These are phyloP conservation scores for Cynaeus angustus DNA, from an alignment of 2,888 invertebrate species.

Conservation along the genomic window DNA sequence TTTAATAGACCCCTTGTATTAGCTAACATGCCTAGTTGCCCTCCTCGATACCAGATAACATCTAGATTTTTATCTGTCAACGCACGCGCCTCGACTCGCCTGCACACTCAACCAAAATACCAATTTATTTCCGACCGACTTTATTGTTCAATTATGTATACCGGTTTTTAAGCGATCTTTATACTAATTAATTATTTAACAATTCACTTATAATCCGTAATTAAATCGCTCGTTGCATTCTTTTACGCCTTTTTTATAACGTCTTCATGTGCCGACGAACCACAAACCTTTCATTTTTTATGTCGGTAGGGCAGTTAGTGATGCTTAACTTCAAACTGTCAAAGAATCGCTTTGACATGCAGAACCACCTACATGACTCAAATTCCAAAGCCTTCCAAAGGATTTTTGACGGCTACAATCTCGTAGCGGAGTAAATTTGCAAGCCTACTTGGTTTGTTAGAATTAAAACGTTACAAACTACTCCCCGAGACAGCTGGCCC, in stretches of 20 bases:
- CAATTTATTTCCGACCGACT: slow-evolving; percentile 35
- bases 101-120: slow-evolving; percentile 51
- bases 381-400: too few relatives aligned
- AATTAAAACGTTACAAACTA: slow-evolving; percentile 11
- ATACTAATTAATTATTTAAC: slow-evolving; percentile 34
- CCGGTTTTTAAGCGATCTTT: slow-evolving; percentile 25
- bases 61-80: slow-evolving; percentile 61
- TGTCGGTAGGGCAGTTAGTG: too few relatives aligned
- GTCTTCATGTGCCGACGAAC: background rate
- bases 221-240: slow-evolving; percentile 20
- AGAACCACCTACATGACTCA: too few relatives aligned
- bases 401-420: too few relatives aligned
- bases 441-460: background rate
- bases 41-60: slow-evolving; percentile 65
- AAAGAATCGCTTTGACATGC: too few relatives aligned
- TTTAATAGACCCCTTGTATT: slow-evolving; percentile 71
- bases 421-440: too few relatives aligned
- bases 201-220: slow-evolving; percentile 5
- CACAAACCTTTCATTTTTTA: too few relatives aligned
- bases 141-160: slow-evolving; percentile 51
- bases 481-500: background rate
- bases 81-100: slow-evolving; percentile 58
- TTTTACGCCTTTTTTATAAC: slow-evolving; percentile 8
- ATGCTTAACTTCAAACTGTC: too few relatives aligned
- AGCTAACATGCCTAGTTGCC: slow-evolving; percentile 70